Evolutionary conservation across 2,888 invertebrate genomes (phyloP), one percentile per base, ranked within the genome.

Genomic region (Chloroclystis v-ata): DNA sequence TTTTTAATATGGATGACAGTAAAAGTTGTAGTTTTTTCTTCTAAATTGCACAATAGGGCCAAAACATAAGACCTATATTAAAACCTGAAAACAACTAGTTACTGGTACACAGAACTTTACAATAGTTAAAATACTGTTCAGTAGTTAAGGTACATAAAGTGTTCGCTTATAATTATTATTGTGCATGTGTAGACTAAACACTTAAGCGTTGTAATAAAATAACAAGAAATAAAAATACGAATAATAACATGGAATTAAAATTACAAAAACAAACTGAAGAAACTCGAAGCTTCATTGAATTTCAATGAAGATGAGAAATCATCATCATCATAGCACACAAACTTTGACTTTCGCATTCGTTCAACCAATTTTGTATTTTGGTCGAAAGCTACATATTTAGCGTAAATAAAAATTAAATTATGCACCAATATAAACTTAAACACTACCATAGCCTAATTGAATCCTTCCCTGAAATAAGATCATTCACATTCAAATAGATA

Each of bases 401-500:
- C 2, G 8, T 5, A 29, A 35, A 29, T 56, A 58, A 43, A 57
- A 57, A 57, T 57, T 69, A 66, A 61, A 80, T 80, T 81, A 83
- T 82, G 81, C 81, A 82, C 78, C 80, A 67, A 63, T 43, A 58
- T 52, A 58, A 50, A 56, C 67, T 67, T 69, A 74, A 46, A 2
- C 56, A 57, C 67, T 77, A 75, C 73, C 78, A 82, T 82, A 82
- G 81, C 79, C 80, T 82, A 80, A 39, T 72, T 71, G 71, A 69
- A 25, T 6, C 26, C 8, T n/a, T 10, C 3, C 11, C 67, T 75
- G 10, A n/a, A 33, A 16, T 33, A n/a, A n/a, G n/a, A n/a, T n/a
- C n/a, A n/a, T n/a, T n/a, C n/a, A n/a, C n/a, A n/a, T n/a, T n/a
- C n/a, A n/a, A n/a, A n/a, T n/a, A n/a, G n/a, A n/a, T n/a, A n/a